Evolutionary conservation across 2,797 vertebrate species (phyloP).

Genomic region (Chanos chanos): DNA sequence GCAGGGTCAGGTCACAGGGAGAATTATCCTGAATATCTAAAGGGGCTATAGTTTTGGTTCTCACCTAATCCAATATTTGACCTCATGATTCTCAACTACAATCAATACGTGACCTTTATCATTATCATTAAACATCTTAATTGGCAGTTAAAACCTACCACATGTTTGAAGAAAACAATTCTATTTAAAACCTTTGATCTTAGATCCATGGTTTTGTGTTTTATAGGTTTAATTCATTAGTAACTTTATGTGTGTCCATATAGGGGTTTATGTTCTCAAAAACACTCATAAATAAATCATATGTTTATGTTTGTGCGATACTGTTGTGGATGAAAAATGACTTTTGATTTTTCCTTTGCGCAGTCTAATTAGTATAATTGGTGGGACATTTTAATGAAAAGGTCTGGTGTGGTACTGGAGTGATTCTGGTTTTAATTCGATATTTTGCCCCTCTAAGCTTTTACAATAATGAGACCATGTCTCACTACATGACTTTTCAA

Average conservation of each 20-base stretch:
- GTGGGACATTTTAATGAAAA: neutral
- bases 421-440: neutral
- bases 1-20: constrained; percentile 29
- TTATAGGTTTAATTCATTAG: neutral
- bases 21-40: constrained; percentile 46
- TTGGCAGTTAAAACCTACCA: constrained; percentile 15
- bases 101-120: constrained; percentile 56
- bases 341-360: neutral
- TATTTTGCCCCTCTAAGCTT: neutral
- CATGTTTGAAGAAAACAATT: too few relatives aligned
- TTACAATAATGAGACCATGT: constrained; percentile 21
- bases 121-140: constrained; percentile 55
- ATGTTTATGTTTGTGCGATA: neutral
- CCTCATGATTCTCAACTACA: constrained; percentile 58
- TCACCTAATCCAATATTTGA: constrained; percentile 52
- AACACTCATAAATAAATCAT: too few relatives aligned
- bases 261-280: too few relatives aligned
- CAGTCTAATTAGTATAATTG: constrained; percentile 21
- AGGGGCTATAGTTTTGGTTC: constrained; percentile 44
- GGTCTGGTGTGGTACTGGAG: neutral
- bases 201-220: neutral
- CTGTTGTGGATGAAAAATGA: neutral
- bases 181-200: too few relatives aligned
- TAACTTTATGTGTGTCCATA: too few relatives aligned
- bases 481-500: constrained; percentile 8